phyloP scores from a whole-genome alignment of 2,888 invertebrate genomes.

The Aphrophora alni region DNA sequence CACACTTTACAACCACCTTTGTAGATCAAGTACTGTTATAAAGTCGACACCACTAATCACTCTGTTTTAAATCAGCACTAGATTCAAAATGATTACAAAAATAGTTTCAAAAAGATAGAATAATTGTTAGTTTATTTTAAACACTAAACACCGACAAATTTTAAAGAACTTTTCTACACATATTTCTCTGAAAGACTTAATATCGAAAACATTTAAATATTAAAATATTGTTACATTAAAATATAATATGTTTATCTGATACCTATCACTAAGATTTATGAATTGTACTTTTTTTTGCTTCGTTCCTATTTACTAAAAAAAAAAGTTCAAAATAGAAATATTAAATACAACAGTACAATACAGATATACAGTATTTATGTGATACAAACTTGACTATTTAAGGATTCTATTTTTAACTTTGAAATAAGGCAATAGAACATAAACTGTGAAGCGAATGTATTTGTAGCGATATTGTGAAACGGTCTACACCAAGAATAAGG shows the following conservation, averaged over 20 bases:
- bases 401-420: neutral
- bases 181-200: neutral
- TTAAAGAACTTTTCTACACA: neutral
- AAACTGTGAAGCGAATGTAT: neutral
- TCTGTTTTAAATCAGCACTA: too few relatives aligned
- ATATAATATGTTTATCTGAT: neutral
- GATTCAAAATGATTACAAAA: too few relatives aligned
- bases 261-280: neutral
- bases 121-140: neutral
- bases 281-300: neutral
- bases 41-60: too few relatives aligned
- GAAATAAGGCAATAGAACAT: neutral
- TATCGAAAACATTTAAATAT: neutral
- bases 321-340: neutral
- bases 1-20: too few relatives aligned
- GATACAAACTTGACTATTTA: neutral
- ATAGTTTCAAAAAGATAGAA: too few relatives aligned
- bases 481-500: too few relatives aligned
- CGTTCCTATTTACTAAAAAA: neutral
- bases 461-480: neutral
- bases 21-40: too few relatives aligned
- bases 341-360: neutral
- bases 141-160: neutral
- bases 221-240: slow-evolving; percentile 5
- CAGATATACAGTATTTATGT: neutral